Base-by-base conservation (phyloP, 1,140 invertebrate species). In the Pachypeltis micranthus region DNA sequence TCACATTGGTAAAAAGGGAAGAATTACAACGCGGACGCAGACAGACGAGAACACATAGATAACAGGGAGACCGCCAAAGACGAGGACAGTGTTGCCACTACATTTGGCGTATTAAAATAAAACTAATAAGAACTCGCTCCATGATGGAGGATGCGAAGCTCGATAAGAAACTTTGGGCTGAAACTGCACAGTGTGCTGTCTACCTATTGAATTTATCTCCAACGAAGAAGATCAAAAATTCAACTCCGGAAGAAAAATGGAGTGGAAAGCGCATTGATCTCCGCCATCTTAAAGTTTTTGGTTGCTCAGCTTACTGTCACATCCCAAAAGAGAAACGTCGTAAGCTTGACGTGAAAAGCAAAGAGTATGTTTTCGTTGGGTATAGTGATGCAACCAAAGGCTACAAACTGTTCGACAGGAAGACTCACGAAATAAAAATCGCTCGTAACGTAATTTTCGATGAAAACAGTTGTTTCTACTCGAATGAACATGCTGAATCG, bases 261-360 rank as follows among this genome's bases (percentile, higher is more conserved):
- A 62, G 47, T 62, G 66, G 67, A 14, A 47, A 64, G 39, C 70
- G 65, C 47, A 64, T 64, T 23, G 61, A 72, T 63, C 54, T 77
- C 1, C 65, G 61, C 19, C 65, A 77, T 64, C 60, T 77, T 12
- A 68, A 67, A 63, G 64, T 72, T 12, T 78, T 79, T 70, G 75
- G 76, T 14, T 73, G 70, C 51, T 59, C 67, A 60, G 70, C 69
- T 29, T 74, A 70, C 67, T 70, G 71, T 0, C 72, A 73, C 34
- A 63, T 76, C 54, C 73, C 73, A 27, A 69, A 67, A n/a, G 26
- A 69, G 26, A 65, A 66, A 29, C 63, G 66, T 63, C 62, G 59
- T 44, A 76, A 74, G 61, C 74, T 67, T 66, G 72, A 75, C 59
- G 23, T 67, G 2, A 76, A 73, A 39, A 10, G 31, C 31, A 7